Percentiles rank a stretch among this genome's conserved stretches.
Conservation (phyloP, 2,113 vertebrate species). For the Chaenocephalus aceratus region DNA sequence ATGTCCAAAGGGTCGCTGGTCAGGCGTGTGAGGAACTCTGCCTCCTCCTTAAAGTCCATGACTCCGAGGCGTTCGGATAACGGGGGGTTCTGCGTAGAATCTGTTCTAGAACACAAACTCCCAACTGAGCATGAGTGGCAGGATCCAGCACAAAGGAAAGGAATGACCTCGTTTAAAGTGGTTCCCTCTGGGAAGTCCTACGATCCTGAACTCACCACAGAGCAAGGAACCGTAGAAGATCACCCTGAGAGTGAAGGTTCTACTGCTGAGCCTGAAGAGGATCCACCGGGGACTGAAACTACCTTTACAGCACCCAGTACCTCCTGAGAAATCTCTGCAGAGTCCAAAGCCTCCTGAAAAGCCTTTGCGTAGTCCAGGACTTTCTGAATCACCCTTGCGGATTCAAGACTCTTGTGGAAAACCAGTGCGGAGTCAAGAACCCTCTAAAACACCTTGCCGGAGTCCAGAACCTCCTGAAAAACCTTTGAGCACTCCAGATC, state of each 20-base stretch:
- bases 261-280: conserved; percentile 1
- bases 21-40: conserved; percentile 44
- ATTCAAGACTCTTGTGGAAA: too few species aligned
- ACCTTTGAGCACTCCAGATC: too few species aligned
- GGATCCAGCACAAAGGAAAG: conserved; percentile 86
- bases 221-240: neutral
- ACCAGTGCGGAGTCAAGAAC: too few species aligned
- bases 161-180: conserved; percentile 93
- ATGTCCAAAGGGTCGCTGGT: conserved; percentile 51
- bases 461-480: too few species aligned
- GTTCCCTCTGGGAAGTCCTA: conserved; percentile 82
- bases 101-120: neutral
- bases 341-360: too few species aligned
- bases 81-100: neutral
- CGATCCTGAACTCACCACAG: conserved; percentile 60
- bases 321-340: neutral
- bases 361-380: too few species aligned
- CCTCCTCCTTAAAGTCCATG: neutral
- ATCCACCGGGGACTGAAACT: conserved; percentile 1
- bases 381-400: too few species aligned
- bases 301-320: neutral
- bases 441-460: neutral
- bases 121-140: conserved; percentile 82
- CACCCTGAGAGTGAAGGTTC: neutral
- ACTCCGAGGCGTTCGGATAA: neutral